These are phyloP conservation scores for Platysternon megacephalum DNA, from an alignment of 2,113 vertebrate genomes.

Conservation along the genomic window DNA sequence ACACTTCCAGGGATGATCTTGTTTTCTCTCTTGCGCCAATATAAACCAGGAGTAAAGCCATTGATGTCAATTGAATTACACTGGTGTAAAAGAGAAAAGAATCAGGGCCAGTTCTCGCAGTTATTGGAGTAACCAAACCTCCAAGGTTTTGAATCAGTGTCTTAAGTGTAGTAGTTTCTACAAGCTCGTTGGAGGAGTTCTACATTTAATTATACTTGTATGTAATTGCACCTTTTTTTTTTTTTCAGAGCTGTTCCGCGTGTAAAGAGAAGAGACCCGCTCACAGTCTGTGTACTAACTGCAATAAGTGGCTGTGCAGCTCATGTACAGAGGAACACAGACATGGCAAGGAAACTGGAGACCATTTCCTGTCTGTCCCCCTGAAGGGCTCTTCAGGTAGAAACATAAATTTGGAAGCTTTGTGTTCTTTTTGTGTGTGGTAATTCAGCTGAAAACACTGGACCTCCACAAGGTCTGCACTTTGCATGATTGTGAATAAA, in stretches of 20 bases:
- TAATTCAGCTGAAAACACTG: neutral
- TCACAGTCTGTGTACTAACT: slow-evolving; percentile 83
- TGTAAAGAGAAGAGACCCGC: slow-evolving; percentile 83
- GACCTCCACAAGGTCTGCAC: neutral
- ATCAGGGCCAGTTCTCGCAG: fast-evolving
- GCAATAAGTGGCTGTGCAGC: slow-evolving; percentile 85
- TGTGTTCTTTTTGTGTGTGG: neutral
- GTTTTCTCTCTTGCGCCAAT: neutral
- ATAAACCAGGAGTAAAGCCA: neutral
- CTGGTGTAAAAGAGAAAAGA: neutral
- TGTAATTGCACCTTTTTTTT: slow-evolving; percentile 17
- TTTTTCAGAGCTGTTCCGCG: slow-evolving; percentile 77
- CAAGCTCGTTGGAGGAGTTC: neutral
- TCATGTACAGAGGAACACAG: slow-evolving; percentile 81
- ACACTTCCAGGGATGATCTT: neutral
- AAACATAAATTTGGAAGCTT: fast-evolving
- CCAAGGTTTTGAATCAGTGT: neutral
- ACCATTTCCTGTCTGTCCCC: slow-evolving; percentile 58
- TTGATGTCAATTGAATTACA: neutral
- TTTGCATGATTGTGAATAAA: neutral
- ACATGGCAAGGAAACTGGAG: slow-evolving; percentile 63
- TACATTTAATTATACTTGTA: neutral
- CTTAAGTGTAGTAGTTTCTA: neutral
- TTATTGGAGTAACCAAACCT: neutral
- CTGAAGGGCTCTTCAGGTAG: slow-evolving; percentile 80